A percentile compares a stretch with the other conserved stretches of the same genome.
Evolutionary conservation across 1,140 invertebrate species (phyloP).

Genomic region (Chionoecetes opilio): DNA sequence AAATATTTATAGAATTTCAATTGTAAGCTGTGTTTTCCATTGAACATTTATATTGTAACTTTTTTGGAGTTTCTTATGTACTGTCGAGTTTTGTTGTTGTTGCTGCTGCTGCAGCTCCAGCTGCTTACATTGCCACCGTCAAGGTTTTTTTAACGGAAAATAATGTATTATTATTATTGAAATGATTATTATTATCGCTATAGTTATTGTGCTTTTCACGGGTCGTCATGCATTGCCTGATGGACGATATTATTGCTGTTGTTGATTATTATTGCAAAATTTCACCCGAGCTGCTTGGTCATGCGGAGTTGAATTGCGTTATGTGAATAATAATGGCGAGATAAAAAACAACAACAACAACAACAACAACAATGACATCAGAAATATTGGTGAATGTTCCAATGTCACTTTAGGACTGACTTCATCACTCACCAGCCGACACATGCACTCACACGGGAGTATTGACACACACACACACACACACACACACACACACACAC

Average conservation of each 20-base stretch:
- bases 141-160: no score
- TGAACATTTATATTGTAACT: background rate
- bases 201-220: background rate
- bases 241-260: background rate
- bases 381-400: background rate
- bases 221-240: background rate
- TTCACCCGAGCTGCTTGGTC: background rate
- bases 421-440: background rate
- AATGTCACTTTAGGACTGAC: background rate
- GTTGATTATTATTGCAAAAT: background rate
- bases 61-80: background rate
- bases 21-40: background rate
- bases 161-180: no score
- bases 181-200: background rate
- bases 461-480: slow-evolving; percentile 40
- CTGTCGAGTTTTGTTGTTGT: background rate
- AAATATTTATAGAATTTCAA: background rate
- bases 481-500: slow-evolving; percentile 41
- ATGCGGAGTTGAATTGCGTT: background rate
- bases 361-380: background rate
- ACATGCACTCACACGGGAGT: background rate
- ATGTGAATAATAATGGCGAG: no score
- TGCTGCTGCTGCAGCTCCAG: no score
- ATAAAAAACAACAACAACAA: no score
- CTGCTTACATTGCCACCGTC: background rate